Evolutionary conservation across 1,140 invertebrate genomes (phyloP).

Genomic region (Ephestia elutella): DNA sequence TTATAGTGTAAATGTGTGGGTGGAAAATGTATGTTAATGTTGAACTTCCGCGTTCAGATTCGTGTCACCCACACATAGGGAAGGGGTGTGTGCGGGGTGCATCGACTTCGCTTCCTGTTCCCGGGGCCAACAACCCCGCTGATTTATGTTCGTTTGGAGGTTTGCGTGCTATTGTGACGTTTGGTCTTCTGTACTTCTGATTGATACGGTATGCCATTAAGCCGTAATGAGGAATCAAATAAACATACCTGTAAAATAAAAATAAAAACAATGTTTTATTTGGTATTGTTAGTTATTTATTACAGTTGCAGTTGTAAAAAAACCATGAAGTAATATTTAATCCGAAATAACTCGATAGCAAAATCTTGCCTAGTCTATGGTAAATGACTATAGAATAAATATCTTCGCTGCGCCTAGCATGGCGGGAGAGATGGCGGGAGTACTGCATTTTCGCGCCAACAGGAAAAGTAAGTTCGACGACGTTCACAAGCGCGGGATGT

Average conservation of each 20-base stretch:
- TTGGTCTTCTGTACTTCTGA: slow-evolving; percentile 24
- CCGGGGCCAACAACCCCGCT: slow-evolving; percentile 58
- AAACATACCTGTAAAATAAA: too few relatives aligned
- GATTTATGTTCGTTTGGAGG: slow-evolving; percentile 64
- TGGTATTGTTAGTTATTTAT: too few relatives aligned
- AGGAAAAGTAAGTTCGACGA: background rate
- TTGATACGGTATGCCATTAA: slow-evolving; percentile 13
- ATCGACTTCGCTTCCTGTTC: slow-evolving; percentile 67
- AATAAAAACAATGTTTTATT: background rate
- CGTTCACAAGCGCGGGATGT: background rate
- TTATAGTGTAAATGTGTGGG: slow-evolving; percentile 28
- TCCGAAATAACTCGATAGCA: too few relatives aligned
- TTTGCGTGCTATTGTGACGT: slow-evolving; percentile 66
- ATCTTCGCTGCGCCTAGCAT: background rate
- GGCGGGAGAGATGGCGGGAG: background rate
- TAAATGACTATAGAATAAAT: too few relatives aligned
- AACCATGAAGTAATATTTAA: too few relatives aligned
- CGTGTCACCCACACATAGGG: slow-evolving; percentile 46
- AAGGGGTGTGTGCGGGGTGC: slow-evolving; percentile 51
- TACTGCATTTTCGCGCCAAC: background rate
- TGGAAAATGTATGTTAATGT: slow-evolving; percentile 62
- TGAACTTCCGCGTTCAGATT: slow-evolving; percentile 59
- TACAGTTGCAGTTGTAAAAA: too few relatives aligned
- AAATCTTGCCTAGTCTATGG: too few relatives aligned
- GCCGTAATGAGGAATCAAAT: background rate